phyloP scores from a whole-genome alignment of 2,113 vertebrate genomes.

The Natator depressus region DNA sequence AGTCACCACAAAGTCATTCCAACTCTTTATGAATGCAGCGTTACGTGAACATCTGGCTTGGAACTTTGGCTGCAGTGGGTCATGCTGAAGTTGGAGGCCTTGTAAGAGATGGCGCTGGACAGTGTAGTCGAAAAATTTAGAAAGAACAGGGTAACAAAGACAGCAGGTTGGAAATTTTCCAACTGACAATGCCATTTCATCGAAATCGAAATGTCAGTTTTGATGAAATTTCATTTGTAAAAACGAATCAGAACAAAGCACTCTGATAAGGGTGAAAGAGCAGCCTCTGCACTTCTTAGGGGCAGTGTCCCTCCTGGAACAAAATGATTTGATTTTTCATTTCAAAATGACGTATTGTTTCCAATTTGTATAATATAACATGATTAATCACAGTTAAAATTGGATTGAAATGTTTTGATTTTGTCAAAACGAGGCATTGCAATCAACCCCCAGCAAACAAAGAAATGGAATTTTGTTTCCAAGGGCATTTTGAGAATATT shows the following conservation, averaged over 20 bases:
- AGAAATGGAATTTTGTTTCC: background rate
- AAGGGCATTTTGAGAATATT: background rate
- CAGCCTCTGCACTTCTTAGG: background rate
- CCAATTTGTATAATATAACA: background rate
- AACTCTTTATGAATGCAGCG: background rate
- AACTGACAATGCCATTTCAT: background rate
- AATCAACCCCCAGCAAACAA: background rate
- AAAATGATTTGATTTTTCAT: background rate
- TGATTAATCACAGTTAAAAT: background rate
- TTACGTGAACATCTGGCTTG: background rate
- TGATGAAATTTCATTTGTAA: background rate
- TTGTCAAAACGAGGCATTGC: no score
- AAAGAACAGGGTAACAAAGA: background rate
- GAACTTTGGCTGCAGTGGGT: rapidly evolving
- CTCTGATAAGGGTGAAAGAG: background rate
- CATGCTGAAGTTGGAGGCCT: background rate
- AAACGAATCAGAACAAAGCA: background rate
- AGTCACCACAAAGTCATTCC: background rate
- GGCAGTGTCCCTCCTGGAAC: background rate
- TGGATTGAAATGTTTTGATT: background rate
- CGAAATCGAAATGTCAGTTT: background rate
- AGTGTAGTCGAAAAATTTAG: background rate
- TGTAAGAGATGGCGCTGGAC: background rate
- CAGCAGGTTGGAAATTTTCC: background rate
- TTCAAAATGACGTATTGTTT: background rate